Conservation (phyloP, 1,140 invertebrate genomes). For the Micrasema longulum region DNA sequence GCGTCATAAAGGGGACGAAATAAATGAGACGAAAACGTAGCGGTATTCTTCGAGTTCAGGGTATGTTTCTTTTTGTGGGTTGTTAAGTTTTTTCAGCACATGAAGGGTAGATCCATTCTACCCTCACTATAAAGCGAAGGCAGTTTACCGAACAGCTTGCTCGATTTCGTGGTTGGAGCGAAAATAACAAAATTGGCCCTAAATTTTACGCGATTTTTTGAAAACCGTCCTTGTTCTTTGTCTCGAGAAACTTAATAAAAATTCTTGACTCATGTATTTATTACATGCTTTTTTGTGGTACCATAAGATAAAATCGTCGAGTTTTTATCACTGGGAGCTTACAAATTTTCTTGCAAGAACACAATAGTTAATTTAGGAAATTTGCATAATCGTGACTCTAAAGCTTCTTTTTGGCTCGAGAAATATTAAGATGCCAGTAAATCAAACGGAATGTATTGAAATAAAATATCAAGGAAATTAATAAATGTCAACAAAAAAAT, state of each 20-base stretch:
- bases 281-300: background rate
- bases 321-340: too few relatives aligned
- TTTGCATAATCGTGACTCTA: too few relatives aligned
- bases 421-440: too few relatives aligned
- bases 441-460: too few relatives aligned
- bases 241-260: background rate
- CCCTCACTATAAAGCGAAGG: slow-evolving; percentile 15
- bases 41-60: slow-evolving; percentile 13
- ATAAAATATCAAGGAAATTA: too few relatives aligned
- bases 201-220: slow-evolving; percentile 25
- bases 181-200: slow-evolving; percentile 14
- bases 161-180: slow-evolving; percentile 6
- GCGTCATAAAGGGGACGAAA: slow-evolving; percentile 15
- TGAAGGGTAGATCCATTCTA: background rate
- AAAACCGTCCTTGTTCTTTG: background rate
- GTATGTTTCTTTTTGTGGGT: slow-evolving; percentile 36
- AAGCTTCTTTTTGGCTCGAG: too few relatives aligned
- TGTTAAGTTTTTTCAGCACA: slow-evolving; percentile 33
- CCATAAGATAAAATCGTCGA: too few relatives aligned
- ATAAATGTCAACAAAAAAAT: too few relatives aligned
- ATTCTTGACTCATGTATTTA: background rate
- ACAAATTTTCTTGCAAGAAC: too few relatives aligned
- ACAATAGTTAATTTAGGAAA: too few relatives aligned
- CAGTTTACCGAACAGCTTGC: slow-evolving; percentile 29
- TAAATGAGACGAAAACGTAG: slow-evolving; percentile 30